phyloP scores from a whole-genome alignment of 2,888 invertebrate genomes.

The Thelaira solivaga region DNA sequence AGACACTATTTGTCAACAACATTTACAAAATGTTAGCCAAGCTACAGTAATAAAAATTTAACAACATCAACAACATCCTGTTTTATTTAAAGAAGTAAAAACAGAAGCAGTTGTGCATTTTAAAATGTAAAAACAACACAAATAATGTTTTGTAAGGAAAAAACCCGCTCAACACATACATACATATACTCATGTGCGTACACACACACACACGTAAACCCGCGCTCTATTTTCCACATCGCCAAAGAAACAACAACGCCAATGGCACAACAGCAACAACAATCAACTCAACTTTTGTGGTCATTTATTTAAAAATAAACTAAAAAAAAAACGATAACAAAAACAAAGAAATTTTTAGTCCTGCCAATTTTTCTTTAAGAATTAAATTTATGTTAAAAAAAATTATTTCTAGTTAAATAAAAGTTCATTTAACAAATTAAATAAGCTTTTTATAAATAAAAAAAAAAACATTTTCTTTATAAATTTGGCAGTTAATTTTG shows the following conservation, averaged over 20 bases:
- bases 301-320: constrained; percentile 14
- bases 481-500: too few species aligned
- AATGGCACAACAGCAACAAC: constrained; percentile 33
- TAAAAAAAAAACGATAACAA: neutral
- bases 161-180: neutral
- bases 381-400: too few species aligned
- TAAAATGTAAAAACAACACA: too few species aligned
- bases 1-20: neutral
- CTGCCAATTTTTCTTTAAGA: constrained; percentile 60
- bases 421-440: neutral
- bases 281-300: constrained; percentile 57
- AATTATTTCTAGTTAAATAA: constrained; percentile 17
- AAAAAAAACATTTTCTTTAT: too few species aligned
- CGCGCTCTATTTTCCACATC: constrained; percentile 26
- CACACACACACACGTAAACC: neutral
- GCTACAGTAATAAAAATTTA: neutral
- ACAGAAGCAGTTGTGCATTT: too few species aligned
- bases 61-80: neutral
- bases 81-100: neutral
- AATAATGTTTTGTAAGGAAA: too few species aligned
- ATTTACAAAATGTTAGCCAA: neutral
- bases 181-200: neutral
- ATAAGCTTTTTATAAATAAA: neutral
- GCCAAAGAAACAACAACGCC: neutral
- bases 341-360: constrained; percentile 45